Evolutionary conservation across 2,113 vertebrate genomes (phyloP).

Genomic region (Regulus satrapa): DNA sequence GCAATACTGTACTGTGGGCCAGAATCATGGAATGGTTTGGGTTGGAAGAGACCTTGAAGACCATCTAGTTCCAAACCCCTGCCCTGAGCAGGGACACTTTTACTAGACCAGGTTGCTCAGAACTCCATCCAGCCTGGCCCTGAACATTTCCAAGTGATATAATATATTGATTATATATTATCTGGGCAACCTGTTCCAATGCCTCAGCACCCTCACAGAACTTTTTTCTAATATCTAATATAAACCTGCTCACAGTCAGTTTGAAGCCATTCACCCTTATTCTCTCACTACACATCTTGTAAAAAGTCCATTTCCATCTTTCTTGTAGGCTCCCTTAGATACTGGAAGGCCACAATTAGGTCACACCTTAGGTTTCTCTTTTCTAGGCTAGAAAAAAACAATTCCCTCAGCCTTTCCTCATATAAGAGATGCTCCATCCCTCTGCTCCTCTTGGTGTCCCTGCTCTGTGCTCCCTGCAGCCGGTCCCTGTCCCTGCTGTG

Average conservation of each 20-base stretch:
- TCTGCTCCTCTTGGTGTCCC: background rate
- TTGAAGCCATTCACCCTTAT: background rate
- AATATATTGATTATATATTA: background rate
- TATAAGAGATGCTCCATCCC: background rate
- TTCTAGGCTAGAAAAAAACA: background rate
- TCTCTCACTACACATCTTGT: background rate
- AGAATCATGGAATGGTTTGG: background rate
- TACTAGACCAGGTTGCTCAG: background rate
- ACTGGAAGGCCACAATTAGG: background rate
- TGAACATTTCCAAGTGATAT: background rate
- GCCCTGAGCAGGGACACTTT: background rate
- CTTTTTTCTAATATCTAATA: background rate
- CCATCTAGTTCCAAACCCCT: background rate
- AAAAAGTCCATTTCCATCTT: background rate
- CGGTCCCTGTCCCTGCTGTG: background rate
- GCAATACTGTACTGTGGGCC: background rate
- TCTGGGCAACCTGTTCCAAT: background rate
- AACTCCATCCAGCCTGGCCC: background rate
- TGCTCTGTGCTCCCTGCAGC: rapidly evolving
- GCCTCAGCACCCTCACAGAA: background rate
- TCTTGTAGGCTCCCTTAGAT: background rate
- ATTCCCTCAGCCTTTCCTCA: background rate
- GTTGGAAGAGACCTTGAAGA: background rate
- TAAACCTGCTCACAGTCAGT: background rate
- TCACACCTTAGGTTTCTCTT: background rate